Conservation (phyloP, 1,140 invertebrate genomes). For the Drosophila tristis region DNA sequence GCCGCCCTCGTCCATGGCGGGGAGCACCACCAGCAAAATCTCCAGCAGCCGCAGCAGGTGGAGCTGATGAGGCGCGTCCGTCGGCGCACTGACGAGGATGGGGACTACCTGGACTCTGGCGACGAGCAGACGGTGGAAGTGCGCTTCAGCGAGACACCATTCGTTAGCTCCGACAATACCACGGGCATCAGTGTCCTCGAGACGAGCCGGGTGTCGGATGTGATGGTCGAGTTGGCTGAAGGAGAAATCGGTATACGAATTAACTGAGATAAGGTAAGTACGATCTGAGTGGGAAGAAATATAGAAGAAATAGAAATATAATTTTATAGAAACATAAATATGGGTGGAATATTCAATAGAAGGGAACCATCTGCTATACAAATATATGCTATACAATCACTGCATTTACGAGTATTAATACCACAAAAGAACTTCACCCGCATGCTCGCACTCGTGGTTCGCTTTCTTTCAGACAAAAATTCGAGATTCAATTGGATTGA, state of each 20-base stretch:
- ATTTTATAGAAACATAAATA: too few species aligned
- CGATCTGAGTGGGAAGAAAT: too few species aligned
- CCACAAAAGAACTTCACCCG: slow-evolving; percentile 19
- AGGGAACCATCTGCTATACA: too few species aligned
- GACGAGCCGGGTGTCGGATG: slow-evolving; percentile 47
- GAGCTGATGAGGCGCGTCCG: slow-evolving; percentile 49
- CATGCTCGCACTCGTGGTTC: neutral
- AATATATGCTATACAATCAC: neutral
- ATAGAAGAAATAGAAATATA: too few species aligned
- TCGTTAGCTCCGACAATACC: slow-evolving; percentile 78
- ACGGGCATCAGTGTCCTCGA: slow-evolving; percentile 72
- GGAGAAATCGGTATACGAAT: slow-evolving; percentile 26
- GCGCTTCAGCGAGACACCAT: slow-evolving; percentile 77
- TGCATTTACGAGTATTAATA: neutral
- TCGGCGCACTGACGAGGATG: slow-evolving; percentile 65
- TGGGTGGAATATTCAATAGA: too few species aligned
- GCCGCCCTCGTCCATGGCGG: slow-evolving; percentile 63
- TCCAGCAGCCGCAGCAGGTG: slow-evolving; percentile 50
- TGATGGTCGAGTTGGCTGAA: slow-evolving; percentile 31
- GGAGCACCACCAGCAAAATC: slow-evolving; percentile 41
- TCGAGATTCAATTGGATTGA: slow-evolving; percentile 26
- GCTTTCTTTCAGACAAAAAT: slow-evolving; percentile 16
- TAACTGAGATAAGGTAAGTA: slow-evolving; percentile 81
- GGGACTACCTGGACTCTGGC: slow-evolving; percentile 69
- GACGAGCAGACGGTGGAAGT: slow-evolving; percentile 81